Evolutionary conservation across 2,113 vertebrate genomes (phyloP).

Genomic region (Python bivittatus): DNA sequence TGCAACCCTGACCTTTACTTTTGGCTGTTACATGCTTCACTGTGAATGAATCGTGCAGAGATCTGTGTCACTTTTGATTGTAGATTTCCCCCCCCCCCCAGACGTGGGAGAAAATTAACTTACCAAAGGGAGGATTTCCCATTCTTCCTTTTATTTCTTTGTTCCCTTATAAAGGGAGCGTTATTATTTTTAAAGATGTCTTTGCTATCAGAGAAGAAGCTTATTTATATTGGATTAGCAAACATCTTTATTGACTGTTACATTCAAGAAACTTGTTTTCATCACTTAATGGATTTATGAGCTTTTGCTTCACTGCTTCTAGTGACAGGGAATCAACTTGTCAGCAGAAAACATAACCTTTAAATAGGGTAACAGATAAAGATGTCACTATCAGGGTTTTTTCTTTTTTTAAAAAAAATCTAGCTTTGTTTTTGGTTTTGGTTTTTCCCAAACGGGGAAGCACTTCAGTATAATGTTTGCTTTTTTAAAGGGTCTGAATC

Average conservation of each 20-base stretch:
- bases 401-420: not conserved
- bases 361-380: slow-evolving; percentile 50
- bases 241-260: slow-evolving; percentile 70
- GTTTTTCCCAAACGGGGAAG: slow-evolving; percentile 45
- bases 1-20: slow-evolving; percentile 65
- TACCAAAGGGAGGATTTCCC: slow-evolving; percentile 51
- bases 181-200: slow-evolving; percentile 65
- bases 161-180: slow-evolving; percentile 37
- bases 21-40: slow-evolving; percentile 55
- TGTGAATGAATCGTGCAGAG: slow-evolving; percentile 52
- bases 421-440: slow-evolving; percentile 48
- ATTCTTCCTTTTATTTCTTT: slow-evolving; percentile 37
- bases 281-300: slow-evolving; percentile 77
- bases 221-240: slow-evolving; percentile 69
- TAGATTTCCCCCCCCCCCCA: slow-evolving; percentile 49
- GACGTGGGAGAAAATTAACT: slow-evolving; percentile 51
- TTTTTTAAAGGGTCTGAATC: slow-evolving; percentile 81
- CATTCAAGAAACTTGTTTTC: slow-evolving; percentile 74
- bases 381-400: slow-evolving; percentile 27
- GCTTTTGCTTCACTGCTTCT: slow-evolving; percentile 68
- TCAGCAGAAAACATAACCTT: slow-evolving; percentile 64
- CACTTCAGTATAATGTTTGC: slow-evolving; percentile 64
- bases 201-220: slow-evolving; percentile 54
- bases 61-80: slow-evolving; percentile 50
- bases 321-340: slow-evolving; percentile 59